A percentile compares a stretch with the other conserved stretches of the same genome.
Evolutionary conservation across 2,888 invertebrate genomes (phyloP).

Genomic region (Hydropsyche betteni): DNA sequence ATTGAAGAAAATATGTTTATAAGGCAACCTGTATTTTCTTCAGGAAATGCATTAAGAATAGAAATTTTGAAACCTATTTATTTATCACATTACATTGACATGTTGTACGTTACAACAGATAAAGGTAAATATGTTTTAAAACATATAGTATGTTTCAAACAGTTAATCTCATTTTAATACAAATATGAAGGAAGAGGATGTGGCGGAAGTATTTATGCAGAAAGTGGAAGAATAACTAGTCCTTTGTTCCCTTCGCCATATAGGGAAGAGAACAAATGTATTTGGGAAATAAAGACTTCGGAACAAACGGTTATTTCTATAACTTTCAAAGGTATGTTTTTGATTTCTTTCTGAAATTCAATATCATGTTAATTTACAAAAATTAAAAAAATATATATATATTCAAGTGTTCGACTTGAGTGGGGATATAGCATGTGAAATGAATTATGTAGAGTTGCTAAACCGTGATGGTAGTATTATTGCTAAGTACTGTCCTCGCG

Average conservation of each 20-base stretch:
- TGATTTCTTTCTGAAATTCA: neutral
- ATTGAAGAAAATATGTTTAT: neutral
- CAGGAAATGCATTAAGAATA: slow-evolving; percentile 2
- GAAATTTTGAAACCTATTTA: neutral
- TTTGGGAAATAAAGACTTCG: slow-evolving; percentile 5
- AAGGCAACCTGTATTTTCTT: neutral
- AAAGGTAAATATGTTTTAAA: neutral
- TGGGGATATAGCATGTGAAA: neutral
- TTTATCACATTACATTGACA: no score
- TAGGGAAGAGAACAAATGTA: neutral
- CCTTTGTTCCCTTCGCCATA: slow-evolving; percentile 21
- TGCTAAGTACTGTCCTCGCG: slow-evolving; percentile 8
- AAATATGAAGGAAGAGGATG: slow-evolving; percentile 3
- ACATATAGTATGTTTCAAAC: no score
- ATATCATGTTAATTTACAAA: neutral
- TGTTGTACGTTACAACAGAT: neutral
- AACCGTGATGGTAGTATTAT: neutral
- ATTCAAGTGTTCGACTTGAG: slow-evolving; percentile 22
- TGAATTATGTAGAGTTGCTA: slow-evolving; percentile 11
- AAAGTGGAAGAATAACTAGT: slow-evolving; percentile 5
- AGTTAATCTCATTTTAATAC: neutral
- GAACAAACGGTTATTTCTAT: neutral
- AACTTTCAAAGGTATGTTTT: slow-evolving; percentile 4
- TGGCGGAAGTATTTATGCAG: neutral
- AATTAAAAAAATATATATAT: neutral